Conservation (phyloP, 1,140 invertebrate genomes). For the Drosophila subobscura region DNA sequence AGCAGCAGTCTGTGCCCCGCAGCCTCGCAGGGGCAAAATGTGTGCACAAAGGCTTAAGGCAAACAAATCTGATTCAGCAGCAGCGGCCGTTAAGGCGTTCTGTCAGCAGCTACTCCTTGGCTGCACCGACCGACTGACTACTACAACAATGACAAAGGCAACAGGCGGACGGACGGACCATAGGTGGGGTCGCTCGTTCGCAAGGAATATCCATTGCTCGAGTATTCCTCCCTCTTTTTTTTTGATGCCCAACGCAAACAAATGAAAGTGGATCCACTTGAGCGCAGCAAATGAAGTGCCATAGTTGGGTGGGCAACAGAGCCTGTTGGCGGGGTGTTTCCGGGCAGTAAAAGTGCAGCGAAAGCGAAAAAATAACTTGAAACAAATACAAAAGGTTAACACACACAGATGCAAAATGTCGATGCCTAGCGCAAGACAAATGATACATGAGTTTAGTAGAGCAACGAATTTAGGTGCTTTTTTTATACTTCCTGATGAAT, state of each 20-base stretch:
- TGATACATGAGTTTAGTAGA: conserved; percentile 49
- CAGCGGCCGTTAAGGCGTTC: conserved; percentile 28
- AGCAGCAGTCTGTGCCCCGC: conserved; percentile 21
- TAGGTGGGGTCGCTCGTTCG: too few species aligned
- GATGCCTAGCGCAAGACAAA: conserved; percentile 66
- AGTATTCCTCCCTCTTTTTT: conserved; percentile 32
- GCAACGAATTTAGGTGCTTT: too few species aligned
- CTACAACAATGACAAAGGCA: conserved; percentile 60
- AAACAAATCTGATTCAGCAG: conserved; percentile 83
- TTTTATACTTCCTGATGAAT: too few species aligned
- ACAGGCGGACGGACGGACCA: conserved; percentile 6
- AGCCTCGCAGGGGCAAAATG: conserved; percentile 71
- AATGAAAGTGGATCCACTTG: conserved; percentile 83
- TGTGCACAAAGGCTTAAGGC: conserved; percentile 82
- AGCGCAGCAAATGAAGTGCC: conserved; percentile 81
- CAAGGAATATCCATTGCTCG: conserved; percentile 55
- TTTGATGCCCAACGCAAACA: conserved; percentile 67
- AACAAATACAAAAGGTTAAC: conserved; percentile 63
- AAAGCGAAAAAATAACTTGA: conserved; percentile 76
- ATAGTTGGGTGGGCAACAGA: conserved; percentile 41
- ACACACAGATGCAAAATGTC: conserved; percentile 57
- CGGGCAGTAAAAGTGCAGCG: conserved; percentile 80
- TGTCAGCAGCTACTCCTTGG: conserved; percentile 67
- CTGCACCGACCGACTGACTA: conserved; percentile 45
- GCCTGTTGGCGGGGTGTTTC: conserved; percentile 1